A percentile compares a stretch with the other conserved stretches of the same genome.
These are phyloP conservation scores for Octodon degus DNA, from an alignment of 2,113 vertebrate species.

Conservation along the genomic window DNA sequence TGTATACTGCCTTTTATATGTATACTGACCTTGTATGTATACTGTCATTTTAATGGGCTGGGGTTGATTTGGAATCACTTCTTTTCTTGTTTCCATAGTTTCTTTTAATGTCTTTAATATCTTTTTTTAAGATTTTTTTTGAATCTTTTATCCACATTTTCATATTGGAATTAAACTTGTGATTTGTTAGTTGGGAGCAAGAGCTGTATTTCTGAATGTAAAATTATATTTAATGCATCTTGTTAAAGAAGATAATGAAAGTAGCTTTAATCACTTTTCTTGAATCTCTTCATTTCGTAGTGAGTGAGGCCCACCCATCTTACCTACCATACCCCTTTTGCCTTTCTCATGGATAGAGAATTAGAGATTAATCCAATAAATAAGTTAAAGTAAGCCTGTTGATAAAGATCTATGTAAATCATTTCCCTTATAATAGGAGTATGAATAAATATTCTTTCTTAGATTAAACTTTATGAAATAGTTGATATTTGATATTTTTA, in stretches of 20 bases:
- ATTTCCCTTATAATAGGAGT: background rate
- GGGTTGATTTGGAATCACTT: slow-evolving; percentile 23
- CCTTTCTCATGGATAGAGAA: background rate
- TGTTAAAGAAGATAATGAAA: background rate
- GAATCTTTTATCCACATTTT: slow-evolving; percentile 37
- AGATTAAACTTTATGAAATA: slow-evolving; percentile 32
- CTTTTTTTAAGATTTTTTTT: slow-evolving; percentile 16
- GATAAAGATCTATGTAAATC: background rate
- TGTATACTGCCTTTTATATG: background rate
- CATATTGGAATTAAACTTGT: background rate
- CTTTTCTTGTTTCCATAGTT: background rate
- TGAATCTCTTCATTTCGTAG: background rate
- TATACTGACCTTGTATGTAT: no score
- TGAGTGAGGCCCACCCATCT: background rate
- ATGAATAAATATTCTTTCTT: background rate
- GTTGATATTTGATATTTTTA: background rate
- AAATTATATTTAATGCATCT: background rate
- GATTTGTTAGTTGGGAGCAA: background rate
- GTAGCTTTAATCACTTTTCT: background rate
- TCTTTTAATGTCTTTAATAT: background rate
- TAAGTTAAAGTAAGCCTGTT: slow-evolving; percentile 12
- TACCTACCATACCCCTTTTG: background rate
- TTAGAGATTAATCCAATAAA: slow-evolving; percentile 32
- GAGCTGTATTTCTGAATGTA: background rate
- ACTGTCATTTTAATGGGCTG: background rate